Evolutionary conservation across 1,140 invertebrate genomes (phyloP), one percentile per base, ranked within the genome.

Genomic region (Acromyrmex charruanus): DNA sequence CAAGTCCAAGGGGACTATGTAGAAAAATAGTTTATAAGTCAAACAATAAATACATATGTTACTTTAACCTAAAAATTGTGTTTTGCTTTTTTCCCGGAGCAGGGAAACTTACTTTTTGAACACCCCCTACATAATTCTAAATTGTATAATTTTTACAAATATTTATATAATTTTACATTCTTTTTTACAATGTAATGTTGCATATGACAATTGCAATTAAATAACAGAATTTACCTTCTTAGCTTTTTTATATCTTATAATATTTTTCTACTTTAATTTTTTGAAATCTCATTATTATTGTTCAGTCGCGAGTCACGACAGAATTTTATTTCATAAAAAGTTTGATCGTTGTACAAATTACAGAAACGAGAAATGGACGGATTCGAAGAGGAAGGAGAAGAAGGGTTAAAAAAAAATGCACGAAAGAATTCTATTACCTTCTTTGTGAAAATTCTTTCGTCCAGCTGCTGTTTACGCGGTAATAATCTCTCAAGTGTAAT

Each of bases 401-500:
- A 21, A 21, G 35, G 39, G 16, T 28, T 1, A 25, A 12, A 12
- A 44, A 69, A 51, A 21, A 68, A 21, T 10, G 25, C 25, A 25
- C 25, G 35, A 68, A 68, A 12, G 10, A 10, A 69, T 68, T 21
- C 14, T 35, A 53, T 68, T 35, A 55, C 68, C 68, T 28, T 31
- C 14, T 3, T 14, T 7, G 31, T 10, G 16, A 39, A 7, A 16
- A 39, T 28, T 14, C 35, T 74, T 59, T 63, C 2, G 49, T 51
- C 4, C 25, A 51, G 9, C 39, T 44, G 39, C 39, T 44, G 39
- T 44, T 44, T 44, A 74, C 69, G 39, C 55, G 55, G 5, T 35
- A 49, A 75, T 74, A 75, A 84, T 75, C 55, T 53, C n/a, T 25
- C 55, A 18, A 21, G 77, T 16, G 35, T 31, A 77, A 85, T 85